Conservation (phyloP, 2,888 invertebrate genomes). For the Drosophila cognata region DNA sequence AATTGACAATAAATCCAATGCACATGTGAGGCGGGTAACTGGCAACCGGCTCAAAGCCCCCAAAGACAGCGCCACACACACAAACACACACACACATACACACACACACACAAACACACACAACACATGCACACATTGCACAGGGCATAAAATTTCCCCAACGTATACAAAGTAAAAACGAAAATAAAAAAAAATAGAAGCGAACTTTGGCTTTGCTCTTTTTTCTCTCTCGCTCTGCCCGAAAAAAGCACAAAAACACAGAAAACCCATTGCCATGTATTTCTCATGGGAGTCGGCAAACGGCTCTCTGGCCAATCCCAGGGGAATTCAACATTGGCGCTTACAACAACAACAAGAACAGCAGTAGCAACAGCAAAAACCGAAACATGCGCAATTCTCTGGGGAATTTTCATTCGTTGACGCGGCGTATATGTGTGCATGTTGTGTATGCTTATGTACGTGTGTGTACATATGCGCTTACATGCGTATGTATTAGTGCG, state of each 20-base stretch:
- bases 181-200: conserved; percentile 40
- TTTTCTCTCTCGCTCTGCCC: conserved; percentile 38
- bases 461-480: conserved; percentile 8
- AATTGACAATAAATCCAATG: conserved; percentile 81
- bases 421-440: conserved; percentile 43
- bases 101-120: conserved; percentile 13
- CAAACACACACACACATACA: conserved; percentile 46
- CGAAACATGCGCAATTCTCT: conserved; percentile 80
- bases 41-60: conserved; percentile 64
- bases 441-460: not conserved
- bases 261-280: conserved; percentile 85
- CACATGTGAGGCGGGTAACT: conserved; percentile 69
- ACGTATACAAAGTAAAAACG: conserved; percentile 60
- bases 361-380: conserved; percentile 31
- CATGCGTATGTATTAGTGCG: conserved; percentile 34
- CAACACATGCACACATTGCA: conserved; percentile 51
- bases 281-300: conserved; percentile 83
- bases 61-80: conserved; percentile 72
- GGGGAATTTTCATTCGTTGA: conserved; percentile 78
- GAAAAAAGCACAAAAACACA: conserved; percentile 82
- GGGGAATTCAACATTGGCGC: conserved; percentile 72
- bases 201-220: conserved; percentile 76
- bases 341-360: conserved; percentile 60
- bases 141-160: conserved; percentile 78
- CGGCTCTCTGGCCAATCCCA: conserved; percentile 83